phyloP scores from a whole-genome alignment of 2,797 vertebrate genomes.

The Stomatorhinus walkeri region DNA sequence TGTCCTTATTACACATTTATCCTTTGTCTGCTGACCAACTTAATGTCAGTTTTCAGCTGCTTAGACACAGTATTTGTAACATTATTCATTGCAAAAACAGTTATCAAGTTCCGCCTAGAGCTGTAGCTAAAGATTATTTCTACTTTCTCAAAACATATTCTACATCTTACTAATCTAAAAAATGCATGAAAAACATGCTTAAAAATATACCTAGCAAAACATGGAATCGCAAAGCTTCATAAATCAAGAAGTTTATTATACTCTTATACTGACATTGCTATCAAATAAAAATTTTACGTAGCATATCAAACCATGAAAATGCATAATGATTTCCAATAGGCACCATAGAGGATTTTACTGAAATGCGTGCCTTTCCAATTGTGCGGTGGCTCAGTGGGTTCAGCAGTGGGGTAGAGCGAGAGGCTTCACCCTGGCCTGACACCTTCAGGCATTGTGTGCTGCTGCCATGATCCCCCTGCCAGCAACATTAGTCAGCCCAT shows the following conservation, averaged over 20 bases:
- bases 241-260: not conserved
- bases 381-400: not conserved
- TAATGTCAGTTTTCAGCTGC: not conserved
- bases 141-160: not conserved
- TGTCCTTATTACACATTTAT: conserved; percentile 1
- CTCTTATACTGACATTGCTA: not conserved
- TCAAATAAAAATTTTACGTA: not conserved
- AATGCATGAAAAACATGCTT: not conserved
- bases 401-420: not conserved
- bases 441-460: not conserved
- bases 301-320: not conserved
- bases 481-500: not conserved
- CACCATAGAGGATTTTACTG: not conserved
- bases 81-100: not conserved
- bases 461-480: not conserved
- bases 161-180: not conserved
- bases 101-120: not conserved
- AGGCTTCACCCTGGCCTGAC: not conserved
- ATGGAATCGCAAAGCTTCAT: not conserved
- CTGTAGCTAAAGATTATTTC: not conserved
- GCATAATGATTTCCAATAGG: not conserved
- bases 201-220: not conserved
- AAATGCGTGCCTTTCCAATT: not conserved
- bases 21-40: not conserved
- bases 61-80: not conserved